Percentiles rank a stretch among this genome's conserved stretches.
Conservation (phyloP, 1,140 invertebrate genomes). For the Physella acuta region DNA sequence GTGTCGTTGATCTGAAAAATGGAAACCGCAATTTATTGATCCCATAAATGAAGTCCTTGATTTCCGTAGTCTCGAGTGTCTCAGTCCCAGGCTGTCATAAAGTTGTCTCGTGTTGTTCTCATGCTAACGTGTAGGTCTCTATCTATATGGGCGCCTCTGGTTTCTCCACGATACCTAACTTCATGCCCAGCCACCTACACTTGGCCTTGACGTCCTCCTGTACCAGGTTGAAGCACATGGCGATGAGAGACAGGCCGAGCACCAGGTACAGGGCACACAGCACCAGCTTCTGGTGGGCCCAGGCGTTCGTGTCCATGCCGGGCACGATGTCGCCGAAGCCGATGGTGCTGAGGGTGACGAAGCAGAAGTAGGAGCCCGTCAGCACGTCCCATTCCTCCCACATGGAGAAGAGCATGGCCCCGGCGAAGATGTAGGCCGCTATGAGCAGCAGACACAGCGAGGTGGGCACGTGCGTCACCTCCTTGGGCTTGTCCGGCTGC, state of each 20-base stretch:
- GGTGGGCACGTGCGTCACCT: conserved; percentile 48
- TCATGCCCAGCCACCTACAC: conserved; percentile 67
- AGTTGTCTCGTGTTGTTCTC: too few species aligned
- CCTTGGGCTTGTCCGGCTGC: conserved; percentile 39
- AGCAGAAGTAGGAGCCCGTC: conserved; percentile 92
- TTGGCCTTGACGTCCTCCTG: conserved; percentile 83
- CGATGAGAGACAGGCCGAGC: conserved; percentile 94
- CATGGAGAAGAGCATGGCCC: conserved; percentile 55
- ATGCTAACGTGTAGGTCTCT: too few species aligned
- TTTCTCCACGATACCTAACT: conserved; percentile 50
- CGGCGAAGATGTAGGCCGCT: conserved; percentile 57
- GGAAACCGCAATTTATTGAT: too few species aligned
- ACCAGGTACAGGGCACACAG: conserved; percentile 64
- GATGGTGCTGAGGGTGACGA: conserved; percentile 76
- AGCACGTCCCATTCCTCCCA: conserved; percentile 72
- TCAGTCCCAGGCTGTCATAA: too few species aligned
- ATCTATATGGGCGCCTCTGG: conserved; percentile 32
- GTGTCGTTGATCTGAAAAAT: too few species aligned
- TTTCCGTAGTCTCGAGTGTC: too few species aligned
- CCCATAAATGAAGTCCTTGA: too few species aligned
- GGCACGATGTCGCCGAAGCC: conserved; percentile 92
- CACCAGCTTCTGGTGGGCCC: conserved; percentile 54
- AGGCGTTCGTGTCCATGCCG: conserved; percentile 47
- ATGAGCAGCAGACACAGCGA: conserved; percentile 54
- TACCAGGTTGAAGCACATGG: conserved; percentile 99